Conservation (phyloP, 2,888 invertebrate genomes). For the Sturmia bella region DNA sequence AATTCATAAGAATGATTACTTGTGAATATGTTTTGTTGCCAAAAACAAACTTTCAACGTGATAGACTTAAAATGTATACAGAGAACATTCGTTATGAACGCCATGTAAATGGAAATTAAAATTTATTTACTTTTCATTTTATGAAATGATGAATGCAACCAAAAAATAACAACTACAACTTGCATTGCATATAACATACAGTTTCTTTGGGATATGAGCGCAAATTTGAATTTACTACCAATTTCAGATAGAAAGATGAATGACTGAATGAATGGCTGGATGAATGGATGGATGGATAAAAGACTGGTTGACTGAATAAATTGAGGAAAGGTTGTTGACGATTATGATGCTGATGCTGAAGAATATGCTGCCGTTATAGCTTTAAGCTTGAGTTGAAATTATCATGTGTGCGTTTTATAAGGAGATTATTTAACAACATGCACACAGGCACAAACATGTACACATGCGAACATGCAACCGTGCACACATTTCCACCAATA, state of each 20-base stretch:
- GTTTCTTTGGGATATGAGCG: constrained; percentile 38
- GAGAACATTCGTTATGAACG: constrained; percentile 22
- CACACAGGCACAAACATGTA: background rate
- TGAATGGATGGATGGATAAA: constrained; percentile 19
- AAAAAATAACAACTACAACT: constrained; percentile 7
- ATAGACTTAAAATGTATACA: background rate
- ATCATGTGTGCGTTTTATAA: constrained; percentile 58
- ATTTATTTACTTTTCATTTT: constrained; percentile 64
- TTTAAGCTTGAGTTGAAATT: constrained; percentile 55
- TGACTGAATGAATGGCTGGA: constrained; percentile 17
- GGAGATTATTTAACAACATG: constrained; percentile 36
- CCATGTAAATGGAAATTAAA: constrained; percentile 65
- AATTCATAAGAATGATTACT: too few species aligned
- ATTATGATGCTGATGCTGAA: constrained; percentile 37
- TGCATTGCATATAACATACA: constrained; percentile 24
- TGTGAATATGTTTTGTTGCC: too few species aligned
- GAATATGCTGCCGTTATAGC: constrained; percentile 4
- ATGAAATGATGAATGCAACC: constrained; percentile 18
- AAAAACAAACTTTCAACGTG: too few species aligned
- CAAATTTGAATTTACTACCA: constrained; percentile 45
- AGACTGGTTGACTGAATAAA: constrained; percentile 9
- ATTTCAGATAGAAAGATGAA: constrained; percentile 30
- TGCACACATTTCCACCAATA: background rate
- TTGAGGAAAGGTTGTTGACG: constrained; percentile 6
- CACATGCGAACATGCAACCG: background rate